Conservation (phyloP, 1,140 invertebrate species). For the Drosophila athabasca region DNA sequence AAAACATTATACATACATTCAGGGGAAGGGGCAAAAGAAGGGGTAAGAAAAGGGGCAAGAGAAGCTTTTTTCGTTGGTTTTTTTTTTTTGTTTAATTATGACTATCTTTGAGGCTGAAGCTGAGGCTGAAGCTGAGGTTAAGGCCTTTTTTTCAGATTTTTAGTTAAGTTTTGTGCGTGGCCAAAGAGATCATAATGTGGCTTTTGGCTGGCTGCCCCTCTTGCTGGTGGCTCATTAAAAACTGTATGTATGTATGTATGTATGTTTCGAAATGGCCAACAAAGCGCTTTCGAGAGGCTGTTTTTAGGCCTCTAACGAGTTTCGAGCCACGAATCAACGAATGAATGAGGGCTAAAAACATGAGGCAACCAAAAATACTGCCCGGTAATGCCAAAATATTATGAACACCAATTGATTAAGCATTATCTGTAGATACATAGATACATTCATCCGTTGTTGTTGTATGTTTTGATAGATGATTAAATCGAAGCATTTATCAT, state of each 20-base stretch:
- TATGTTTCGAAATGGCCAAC: constrained; percentile 56
- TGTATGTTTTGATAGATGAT: constrained; percentile 67
- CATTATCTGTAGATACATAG: constrained; percentile 45
- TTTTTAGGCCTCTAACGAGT: constrained; percentile 58
- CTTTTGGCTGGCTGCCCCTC: neutral
- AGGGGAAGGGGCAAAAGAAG: constrained; percentile 1
- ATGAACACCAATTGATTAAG: constrained; percentile 63
- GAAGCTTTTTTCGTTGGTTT: constrained; percentile 37
- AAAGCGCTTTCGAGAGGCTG: constrained; percentile 42
- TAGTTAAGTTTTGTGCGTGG: constrained; percentile 63
- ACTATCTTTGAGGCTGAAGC: constrained; percentile 19
- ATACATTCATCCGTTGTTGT: neutral
- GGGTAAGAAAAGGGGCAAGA: neutral
- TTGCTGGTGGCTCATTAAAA: constrained; percentile 41
- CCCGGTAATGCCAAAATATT: constrained; percentile 64
- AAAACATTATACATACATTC: constrained; percentile 50
- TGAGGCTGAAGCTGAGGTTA: constrained; percentile 36
- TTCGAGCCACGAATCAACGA: constrained; percentile 3
- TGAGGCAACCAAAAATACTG: constrained; percentile 31
- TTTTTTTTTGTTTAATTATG: constrained; percentile 37
- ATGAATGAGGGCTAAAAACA: neutral
- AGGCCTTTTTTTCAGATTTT: constrained; percentile 5
- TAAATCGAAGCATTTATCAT: constrained; percentile 50
- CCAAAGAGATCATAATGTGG: constrained; percentile 66
- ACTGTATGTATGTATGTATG: constrained; percentile 50